Evolutionary conservation across 2,888 invertebrate genomes (phyloP), one percentile per base, ranked within the genome.

Genomic region (Aquatica leii): DNA sequence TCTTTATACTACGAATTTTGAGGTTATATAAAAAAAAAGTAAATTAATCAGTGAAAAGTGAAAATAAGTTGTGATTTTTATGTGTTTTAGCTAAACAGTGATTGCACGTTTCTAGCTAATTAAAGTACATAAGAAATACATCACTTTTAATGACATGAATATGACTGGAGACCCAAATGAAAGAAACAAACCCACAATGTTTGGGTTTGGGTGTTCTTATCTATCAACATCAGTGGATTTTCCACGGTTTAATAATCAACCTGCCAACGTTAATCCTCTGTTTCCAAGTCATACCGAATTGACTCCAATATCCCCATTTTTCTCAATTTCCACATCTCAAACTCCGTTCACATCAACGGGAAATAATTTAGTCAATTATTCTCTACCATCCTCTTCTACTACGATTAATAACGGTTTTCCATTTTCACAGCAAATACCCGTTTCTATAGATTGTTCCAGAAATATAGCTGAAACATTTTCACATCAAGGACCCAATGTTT

Each of bases 81-180:
- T 6, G 24, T 6, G 24, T 4, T 24, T 24, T 4, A 4, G 6
- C 6, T 24, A 24, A 24, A 24, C 24, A 4, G 24, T 6, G 24
- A 24, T 4, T 24, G 24, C 24, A 24, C 4, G 6, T 24, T 24
- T 24, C 24, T 24, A 24, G 24, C 24, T 24, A 24, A 24, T 6
- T 4, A 24, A 6, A 24, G 6, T 6, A 2, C 2, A 6, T 6
- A 24, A 2, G 24, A 2, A 6, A 24, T 24, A 24, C n/a, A 24
- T 24, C 17, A 46, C 18, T 41, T 41, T 41, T 9, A 15, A 54
- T 48, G 49, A 1, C n/a, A 71, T 71, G 69, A 74, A 73, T 63
- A 76, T 78, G 76, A 76, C 77, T 49, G 75, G 75, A 56, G 77
- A 79, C 64, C 74, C 78, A 69, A 79, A 79, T 72, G 77, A 78